Base-by-base conservation (phyloP, 2,888 invertebrate genomes). In the Plebejus anna region DNA sequence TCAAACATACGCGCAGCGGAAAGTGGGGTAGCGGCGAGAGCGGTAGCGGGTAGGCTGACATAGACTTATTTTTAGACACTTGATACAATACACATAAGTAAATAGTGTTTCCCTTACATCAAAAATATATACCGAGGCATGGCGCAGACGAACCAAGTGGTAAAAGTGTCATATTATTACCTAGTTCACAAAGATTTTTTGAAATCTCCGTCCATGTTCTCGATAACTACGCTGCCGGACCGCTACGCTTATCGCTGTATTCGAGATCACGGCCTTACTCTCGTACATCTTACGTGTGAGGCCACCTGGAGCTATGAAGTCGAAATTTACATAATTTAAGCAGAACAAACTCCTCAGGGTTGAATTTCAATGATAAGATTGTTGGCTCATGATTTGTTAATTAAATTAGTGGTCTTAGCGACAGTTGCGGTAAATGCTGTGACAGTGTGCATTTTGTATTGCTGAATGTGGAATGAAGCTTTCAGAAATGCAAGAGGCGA, bases 241-340 rank as follows among this genome's bases (percentile, higher is more conserved):
- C 55, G 55, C 55, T 2, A 16, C 16, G 16, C 16, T 55, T 55
- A 55, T 55, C 55, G 55, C 55, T 55, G 16, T 55, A 16, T 55
- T 55, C 16, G 55, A 13, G 55, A 16, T 1, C 11, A 0, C 16
- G 55, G 55, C 13, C 66, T 28, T 28, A 79, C 79, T 81, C 80
- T 79, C 80, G 78, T 79, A 76, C 78, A 77, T 78, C 78, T 78
- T 80, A 80, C 79, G 80, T 80, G 78, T 78, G 80, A 78, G 80
- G 78, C 79, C 81, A 81, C 81, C 79, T 80, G 80, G 80, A 82
- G 80, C 79, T 79, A 76, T 78, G 79, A 80, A 81, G 81, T 81
- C 82, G 77, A 76, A 80, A 82, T 82, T 81, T 82, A 79, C 82
- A 82, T 82, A 82, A 81, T 82, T 82, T 80, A 81, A 80, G 77